These are phyloP conservation scores for Melinaea menophilus DNA, from an alignment of 2,888 invertebrate species.

Conservation along the genomic window DNA sequence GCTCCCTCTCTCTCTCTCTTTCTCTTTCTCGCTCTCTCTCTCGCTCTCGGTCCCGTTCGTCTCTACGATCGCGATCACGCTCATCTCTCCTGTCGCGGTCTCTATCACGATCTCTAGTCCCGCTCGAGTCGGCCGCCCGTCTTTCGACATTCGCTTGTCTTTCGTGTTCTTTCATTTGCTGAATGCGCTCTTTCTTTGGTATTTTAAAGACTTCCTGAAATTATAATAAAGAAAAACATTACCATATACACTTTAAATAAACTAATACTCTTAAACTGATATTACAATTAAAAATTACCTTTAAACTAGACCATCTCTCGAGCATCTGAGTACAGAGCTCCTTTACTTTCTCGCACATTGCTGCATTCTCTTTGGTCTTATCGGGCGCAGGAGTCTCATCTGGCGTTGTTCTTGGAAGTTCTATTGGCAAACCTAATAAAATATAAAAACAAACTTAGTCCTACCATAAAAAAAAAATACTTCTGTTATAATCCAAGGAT, in stretches of 20 bases:
- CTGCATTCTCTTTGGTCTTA: slow-evolving; percentile 54
- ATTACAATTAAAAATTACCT: slow-evolving; percentile 48
- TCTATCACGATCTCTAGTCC: slow-evolving; percentile 57
- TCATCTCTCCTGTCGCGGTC: slow-evolving; percentile 48
- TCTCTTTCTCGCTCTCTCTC: slow-evolving; percentile 50
- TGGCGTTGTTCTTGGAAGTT: slow-evolving; percentile 46
- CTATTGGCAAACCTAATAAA: slow-evolving; percentile 58
- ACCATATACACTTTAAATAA: background rate
- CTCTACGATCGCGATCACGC: slow-evolving; percentile 40
- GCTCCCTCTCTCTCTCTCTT: slow-evolving; percentile 47
- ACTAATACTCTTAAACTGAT: background rate
- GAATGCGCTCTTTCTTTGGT: slow-evolving; percentile 94
- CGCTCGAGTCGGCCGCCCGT: slow-evolving; percentile 69
- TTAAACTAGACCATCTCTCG: slow-evolving; percentile 85
- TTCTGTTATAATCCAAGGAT: background rate
- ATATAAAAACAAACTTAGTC: background rate
- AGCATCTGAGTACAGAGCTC: slow-evolving; percentile 81
- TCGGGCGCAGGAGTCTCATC: slow-evolving; percentile 48
- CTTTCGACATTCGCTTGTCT: slow-evolving; percentile 86
- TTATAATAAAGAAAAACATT: slow-evolving; percentile 6
- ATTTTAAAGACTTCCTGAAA: slow-evolving; percentile 86
- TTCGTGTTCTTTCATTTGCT: slow-evolving; percentile 97
- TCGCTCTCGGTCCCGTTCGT: slow-evolving; percentile 50
- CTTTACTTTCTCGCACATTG: slow-evolving; percentile 70
- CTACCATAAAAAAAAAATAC: background rate